These are phyloP conservation scores for Agapornis roseicollis DNA, from an alignment of 2,113 vertebrate genomes.

Conservation along the genomic window DNA sequence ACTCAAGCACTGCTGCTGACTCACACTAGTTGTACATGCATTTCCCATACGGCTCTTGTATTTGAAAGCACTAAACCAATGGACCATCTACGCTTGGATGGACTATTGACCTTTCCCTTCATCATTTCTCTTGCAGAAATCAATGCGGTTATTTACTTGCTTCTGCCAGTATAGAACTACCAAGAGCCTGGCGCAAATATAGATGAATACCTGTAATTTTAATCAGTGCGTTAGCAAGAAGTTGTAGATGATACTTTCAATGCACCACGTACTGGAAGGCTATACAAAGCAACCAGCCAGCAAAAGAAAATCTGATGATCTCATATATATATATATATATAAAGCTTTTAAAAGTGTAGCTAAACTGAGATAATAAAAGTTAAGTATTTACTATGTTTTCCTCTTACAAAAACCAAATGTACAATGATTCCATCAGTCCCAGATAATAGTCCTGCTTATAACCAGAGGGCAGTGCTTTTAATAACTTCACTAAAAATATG, in stretches of 20 bases:
- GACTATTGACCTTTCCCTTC: not conserved
- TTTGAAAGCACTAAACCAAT: not conserved
- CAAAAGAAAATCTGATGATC: not conserved
- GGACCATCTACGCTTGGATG: not conserved
- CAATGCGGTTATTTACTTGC: not conserved
- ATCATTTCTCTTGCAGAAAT: not conserved
- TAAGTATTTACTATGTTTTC: conserved; percentile 12
- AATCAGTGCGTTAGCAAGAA: not conserved
- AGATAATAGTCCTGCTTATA: conserved; percentile 40
- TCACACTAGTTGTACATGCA: not conserved
- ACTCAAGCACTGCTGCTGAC: not conserved
- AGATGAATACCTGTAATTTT: not conserved
- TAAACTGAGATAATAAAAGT: conserved; percentile 22
- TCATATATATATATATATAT: not conserved
- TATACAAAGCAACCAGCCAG: not conserved
- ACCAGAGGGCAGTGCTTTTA: conserved; percentile 63
- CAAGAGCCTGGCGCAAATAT: not conserved
- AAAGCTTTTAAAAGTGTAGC: not conserved
- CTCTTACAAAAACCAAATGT: conserved; percentile 13
- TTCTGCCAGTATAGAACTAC: not conserved
- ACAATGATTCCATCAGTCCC: conserved; percentile 23
- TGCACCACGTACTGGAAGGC: not conserved
- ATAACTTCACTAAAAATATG: conserved; percentile 60
- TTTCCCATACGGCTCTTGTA: not conserved
- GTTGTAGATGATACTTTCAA: not conserved